phyloP scores from a whole-genome alignment of 2,113 vertebrate species.

The Xenopus borealis region DNA sequence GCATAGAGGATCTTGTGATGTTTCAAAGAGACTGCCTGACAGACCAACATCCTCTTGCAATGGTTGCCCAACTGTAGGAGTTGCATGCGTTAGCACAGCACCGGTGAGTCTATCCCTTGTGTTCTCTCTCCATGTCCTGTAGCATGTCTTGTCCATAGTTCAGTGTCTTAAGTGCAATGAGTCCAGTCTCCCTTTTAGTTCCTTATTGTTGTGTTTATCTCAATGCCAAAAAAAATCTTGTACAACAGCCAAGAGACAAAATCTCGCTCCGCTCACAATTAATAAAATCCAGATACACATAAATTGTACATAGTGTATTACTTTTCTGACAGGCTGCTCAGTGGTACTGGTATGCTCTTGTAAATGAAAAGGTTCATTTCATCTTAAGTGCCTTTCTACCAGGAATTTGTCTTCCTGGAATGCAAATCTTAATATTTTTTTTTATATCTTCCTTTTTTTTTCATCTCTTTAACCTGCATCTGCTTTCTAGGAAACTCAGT shows the following conservation, averaged over 20 bases:
- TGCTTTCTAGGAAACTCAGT: slow-evolving; percentile 31
- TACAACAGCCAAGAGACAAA: slow-evolving; percentile 4
- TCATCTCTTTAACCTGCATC: background rate
- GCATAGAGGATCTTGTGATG: slow-evolving; percentile 42
- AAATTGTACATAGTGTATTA: slow-evolving; percentile 6
- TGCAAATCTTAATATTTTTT: background rate
- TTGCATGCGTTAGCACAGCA: slow-evolving; percentile 3
- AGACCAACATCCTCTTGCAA: slow-evolving; percentile 21
- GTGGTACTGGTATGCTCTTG: background rate
- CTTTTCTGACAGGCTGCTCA: background rate
- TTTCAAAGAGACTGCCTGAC: slow-evolving; percentile 30
- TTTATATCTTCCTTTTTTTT: background rate
- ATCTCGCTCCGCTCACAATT: slow-evolving; percentile 14
- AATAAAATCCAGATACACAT: slow-evolving; percentile 9
- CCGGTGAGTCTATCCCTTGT: slow-evolving; percentile 27
- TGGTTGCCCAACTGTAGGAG: slow-evolving; percentile 25
- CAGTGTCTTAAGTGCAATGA: background rate
- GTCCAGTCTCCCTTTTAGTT: slow-evolving; percentile 8
- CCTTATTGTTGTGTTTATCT: slow-evolving; percentile 20
- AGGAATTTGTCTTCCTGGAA: slow-evolving; percentile 30
- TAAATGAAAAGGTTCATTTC: background rate
- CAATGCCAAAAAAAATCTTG: slow-evolving; percentile 31
- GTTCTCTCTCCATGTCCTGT: slow-evolving; percentile 3
- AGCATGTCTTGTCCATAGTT: background rate
- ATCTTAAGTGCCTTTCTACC: slow-evolving; percentile 3